Percentiles rank a stretch among this genome's conserved stretches.
Evolutionary conservation across 2,888 invertebrate genomes (phyloP).

Genomic region (Yponomeuta sedellus): DNA sequence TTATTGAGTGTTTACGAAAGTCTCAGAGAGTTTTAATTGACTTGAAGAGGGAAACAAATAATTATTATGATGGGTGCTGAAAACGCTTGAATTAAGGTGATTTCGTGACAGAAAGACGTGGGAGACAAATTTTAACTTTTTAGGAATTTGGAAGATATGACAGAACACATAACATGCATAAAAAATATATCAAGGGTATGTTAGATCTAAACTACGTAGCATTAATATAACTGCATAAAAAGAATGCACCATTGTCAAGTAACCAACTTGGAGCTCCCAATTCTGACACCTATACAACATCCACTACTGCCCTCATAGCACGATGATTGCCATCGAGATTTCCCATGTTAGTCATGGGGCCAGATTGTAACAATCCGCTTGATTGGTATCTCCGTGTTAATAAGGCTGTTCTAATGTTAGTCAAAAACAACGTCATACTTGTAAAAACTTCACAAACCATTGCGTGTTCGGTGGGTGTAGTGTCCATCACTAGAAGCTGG

Average conservation of each 20-base stretch:
- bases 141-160: background rate
- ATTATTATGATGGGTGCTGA: too few species aligned
- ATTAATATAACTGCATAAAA: background rate
- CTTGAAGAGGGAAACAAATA: too few species aligned
- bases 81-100: background rate
- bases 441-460: slow-evolving; percentile 66
- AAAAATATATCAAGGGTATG: background rate
- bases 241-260: background rate
- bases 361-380: too few species aligned
- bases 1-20: too few species aligned
- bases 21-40: too few species aligned
- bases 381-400: too few species aligned
- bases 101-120: background rate
- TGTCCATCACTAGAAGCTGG: slow-evolving; percentile 71
- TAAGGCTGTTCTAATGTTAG: background rate
- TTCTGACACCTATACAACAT: too few species aligned
- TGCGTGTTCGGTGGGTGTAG: slow-evolving; percentile 59
- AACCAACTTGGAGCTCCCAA: background rate
- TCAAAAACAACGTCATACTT: background rate
- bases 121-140: background rate
- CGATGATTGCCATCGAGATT: too few species aligned
- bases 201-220: background rate
- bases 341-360: too few species aligned
- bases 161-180: background rate
- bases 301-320: too few species aligned